Evolutionary conservation across 2,797 vertebrate species (phyloP).

Genomic region (Mormyrus proboscirostris): DNA sequence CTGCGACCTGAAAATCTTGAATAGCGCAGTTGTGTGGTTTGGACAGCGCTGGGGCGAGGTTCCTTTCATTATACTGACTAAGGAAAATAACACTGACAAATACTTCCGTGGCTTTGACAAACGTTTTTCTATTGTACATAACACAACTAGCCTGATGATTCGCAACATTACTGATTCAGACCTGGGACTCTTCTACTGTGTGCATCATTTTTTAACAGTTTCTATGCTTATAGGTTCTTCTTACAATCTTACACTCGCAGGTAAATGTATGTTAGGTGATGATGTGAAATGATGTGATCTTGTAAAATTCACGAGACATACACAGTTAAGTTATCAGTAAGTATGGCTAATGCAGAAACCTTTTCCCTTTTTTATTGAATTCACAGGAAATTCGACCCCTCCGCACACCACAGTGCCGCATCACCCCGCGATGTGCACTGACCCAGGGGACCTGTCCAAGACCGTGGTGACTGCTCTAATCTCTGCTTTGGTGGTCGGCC

Average conservation of each 20-base stretch:
- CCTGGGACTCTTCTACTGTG: slow-evolving; percentile 39
- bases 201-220: neutral
- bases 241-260: neutral
- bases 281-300: neutral
- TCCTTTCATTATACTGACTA: slow-evolving; percentile 18
- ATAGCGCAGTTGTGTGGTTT: slow-evolving; percentile 14
- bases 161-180: slow-evolving; percentile 30
- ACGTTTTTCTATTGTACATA: neutral
- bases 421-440: neutral
- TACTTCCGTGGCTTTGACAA: neutral
- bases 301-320: neutral
- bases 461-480: neutral
- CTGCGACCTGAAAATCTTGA: neutral
- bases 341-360: neutral
- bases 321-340: neutral
- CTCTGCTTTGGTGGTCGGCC: neutral
- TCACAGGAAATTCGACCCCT: neutral
- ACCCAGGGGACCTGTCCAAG: neutral
- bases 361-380: neutral
- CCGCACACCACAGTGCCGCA: neutral
- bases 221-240: neutral
- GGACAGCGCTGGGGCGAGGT: slow-evolving; percentile 29
- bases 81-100: accelerated
- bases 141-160: slow-evolving; percentile 17
- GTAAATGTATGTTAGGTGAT: neutral